Conservation (phyloP, 2,888 invertebrate species). For the Dicranocentrus wangi region DNA sequence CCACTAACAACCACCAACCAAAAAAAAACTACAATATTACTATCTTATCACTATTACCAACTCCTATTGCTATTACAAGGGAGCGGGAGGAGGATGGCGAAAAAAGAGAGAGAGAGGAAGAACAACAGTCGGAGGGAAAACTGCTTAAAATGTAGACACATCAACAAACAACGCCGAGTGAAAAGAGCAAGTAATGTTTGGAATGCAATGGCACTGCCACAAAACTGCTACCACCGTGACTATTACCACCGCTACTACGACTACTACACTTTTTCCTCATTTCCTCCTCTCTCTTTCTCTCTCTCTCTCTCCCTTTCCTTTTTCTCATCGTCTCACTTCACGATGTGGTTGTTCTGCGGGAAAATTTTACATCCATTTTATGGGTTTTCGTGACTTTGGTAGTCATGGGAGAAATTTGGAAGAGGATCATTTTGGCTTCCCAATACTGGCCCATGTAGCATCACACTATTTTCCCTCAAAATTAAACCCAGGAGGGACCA, state of each 20-base stretch:
- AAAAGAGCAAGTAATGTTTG: conserved; percentile 35
- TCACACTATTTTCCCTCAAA: conserved; percentile 72
- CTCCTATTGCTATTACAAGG: conserved; percentile 5
- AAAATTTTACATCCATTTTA: conserved; percentile 73
- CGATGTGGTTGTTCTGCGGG: conserved; percentile 67
- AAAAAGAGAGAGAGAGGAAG: conserved; percentile 4
- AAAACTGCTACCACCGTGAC: conserved; percentile 45
- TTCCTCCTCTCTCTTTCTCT: conserved; percentile 6
- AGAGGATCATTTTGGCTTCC: conserved; percentile 73
- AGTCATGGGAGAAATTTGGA: conserved; percentile 73
- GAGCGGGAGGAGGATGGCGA: neutral
- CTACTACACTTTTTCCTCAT: conserved; percentile 34
- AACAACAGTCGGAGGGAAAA: conserved; percentile 19
- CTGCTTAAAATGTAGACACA: conserved; percentile 31
- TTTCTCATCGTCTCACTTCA: conserved; percentile 34
- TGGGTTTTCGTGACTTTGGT: conserved; percentile 72
- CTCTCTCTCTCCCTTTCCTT: conserved; percentile 30
- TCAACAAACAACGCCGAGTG: conserved; percentile 34
- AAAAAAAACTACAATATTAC: conserved; percentile 25
- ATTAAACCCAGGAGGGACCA: conserved; percentile 72
- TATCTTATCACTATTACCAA: conserved; percentile 32
- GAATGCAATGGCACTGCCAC: conserved; percentile 57
- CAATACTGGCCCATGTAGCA: conserved; percentile 71
- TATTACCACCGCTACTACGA: conserved; percentile 10
- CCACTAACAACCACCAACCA: conserved; percentile 23